Evolutionary conservation across 2,888 invertebrate species (phyloP), one percentile per base, ranked within the genome.

Genomic region (Drosophila kanekoi): DNA sequence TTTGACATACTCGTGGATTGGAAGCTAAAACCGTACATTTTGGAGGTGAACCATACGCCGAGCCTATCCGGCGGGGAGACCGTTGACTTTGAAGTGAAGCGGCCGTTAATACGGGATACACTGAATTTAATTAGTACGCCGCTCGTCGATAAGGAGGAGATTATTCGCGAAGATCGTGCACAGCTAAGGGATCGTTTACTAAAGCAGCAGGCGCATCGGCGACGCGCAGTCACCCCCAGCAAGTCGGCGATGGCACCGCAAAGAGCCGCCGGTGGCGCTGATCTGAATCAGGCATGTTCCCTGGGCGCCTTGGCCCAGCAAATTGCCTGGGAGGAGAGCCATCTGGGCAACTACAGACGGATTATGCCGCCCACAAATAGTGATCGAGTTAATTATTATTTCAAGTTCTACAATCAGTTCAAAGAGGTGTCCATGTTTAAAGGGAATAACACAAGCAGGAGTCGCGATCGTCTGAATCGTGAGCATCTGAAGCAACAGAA

Each of bases 31-130:
- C 98, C 98, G 0, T 96, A 94, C 89, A 94, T 98, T 59, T 93
- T 98, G 66, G 98, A 98, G 94, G 97, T 97, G 5, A 98, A 98
- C 92, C 98, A 98, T 92, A 98, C 98, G 9, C 98, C 98, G 0
- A 98, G 98, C 10, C 92, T 98, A 97, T 90, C 97, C 10, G 97
- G 97, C 91, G 96, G 97, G 0, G 94, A 95, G 71, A 35, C 23
- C 5, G 93, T 98, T 45, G 98, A 98, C 92, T 94, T 94, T 71
- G 97, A 97, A 87, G 96, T 98, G 35, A 98, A 98, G 91, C 96
- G 97, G 87, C 94, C 95, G 0, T 93, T 98, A 13, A 93, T 97
- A 49, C 93, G 93, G 2, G 97, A 97, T 87, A 97, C 97, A 23
- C 95, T 97, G 81, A 94, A 94, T 1, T 95, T 97, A 94, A 94